Evolutionary conservation across 2,113 vertebrate species (phyloP).

Genomic region (Meriones unguiculatus): DNA sequence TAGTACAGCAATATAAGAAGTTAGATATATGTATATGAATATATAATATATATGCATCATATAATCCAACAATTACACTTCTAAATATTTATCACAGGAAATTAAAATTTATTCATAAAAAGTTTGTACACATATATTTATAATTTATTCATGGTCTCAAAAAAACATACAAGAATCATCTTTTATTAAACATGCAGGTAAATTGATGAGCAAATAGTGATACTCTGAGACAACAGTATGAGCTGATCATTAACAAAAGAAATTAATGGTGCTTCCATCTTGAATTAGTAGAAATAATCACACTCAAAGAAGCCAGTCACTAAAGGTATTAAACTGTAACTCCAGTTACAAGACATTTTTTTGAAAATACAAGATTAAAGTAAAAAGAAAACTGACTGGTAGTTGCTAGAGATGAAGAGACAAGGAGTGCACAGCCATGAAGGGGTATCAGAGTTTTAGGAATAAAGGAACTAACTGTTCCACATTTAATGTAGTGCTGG

Average conservation of each 20-base stretch:
- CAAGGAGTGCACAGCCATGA: neutral
- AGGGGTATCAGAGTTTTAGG: neutral
- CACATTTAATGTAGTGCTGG: neutral
- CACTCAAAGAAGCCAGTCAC: neutral
- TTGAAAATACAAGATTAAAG: neutral
- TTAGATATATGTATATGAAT: neutral
- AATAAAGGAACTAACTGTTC: neutral
- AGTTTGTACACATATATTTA: neutral
- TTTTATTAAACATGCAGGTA: constrained; percentile 14
- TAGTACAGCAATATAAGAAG: neutral
- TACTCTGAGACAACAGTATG: neutral
- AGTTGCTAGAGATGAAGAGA: neutral
- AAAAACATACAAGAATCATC: constrained; percentile 20
- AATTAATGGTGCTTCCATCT: neutral
- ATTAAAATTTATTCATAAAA: constrained; percentile 32
- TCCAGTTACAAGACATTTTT: neutral
- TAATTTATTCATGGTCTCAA: constrained; percentile 12
- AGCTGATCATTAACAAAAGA: neutral
- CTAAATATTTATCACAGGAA: constrained; percentile 11
- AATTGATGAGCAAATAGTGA: constrained; percentile 14
- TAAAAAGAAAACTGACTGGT: neutral
- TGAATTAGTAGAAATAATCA: constrained; percentile 23
- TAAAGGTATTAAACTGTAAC: constrained; percentile 4
- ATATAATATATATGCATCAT: neutral
- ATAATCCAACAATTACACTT: constrained; percentile 3